Evolutionary conservation across 2,113 vertebrate genomes (phyloP).

Genomic region (Romanogobio albipinnatus): DNA sequence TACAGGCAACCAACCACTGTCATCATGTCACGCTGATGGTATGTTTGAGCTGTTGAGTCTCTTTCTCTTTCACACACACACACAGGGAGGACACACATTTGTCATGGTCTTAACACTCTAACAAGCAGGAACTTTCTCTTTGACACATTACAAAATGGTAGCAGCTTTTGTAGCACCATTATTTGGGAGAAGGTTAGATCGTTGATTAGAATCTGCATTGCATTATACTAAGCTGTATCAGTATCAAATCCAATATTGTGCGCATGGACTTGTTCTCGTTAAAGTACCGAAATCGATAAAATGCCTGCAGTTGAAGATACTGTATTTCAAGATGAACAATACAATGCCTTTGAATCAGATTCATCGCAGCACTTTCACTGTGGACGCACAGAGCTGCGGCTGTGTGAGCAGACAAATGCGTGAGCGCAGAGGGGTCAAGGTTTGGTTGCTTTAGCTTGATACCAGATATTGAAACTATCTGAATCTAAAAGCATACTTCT

Average conservation of each 20-base stretch:
- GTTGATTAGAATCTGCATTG: not conserved
- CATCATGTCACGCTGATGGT: slow-evolving; percentile 44
- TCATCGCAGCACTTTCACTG: not conserved
- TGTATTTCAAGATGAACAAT: not conserved
- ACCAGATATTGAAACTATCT: not conserved
- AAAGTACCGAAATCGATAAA: not conserved
- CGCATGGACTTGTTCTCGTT: not conserved
- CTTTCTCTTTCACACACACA: not conserved
- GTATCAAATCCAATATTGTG: not conserved
- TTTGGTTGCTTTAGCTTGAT: not conserved
- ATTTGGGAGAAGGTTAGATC: not conserved
- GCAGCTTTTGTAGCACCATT: not conserved
- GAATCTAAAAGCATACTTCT: not conserved
- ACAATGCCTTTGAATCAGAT: not conserved
- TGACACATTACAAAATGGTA: not conserved
- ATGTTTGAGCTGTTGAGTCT: slow-evolving; percentile 12
- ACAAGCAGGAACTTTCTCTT: slow-evolving; percentile 36
- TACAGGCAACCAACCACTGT: slow-evolving; percentile 39
- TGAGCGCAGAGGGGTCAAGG: not conserved
- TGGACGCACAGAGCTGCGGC: not conserved
- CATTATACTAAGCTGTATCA: too few relatives aligned
- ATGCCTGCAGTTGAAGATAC: not conserved
- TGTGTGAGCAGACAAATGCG: not conserved
- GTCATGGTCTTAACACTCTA: slow-evolving; percentile 14
- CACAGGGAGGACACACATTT: not conserved